Percentiles rank a stretch among this genome's conserved stretches.
Conservation (phyloP, 2,797 vertebrate species). For the Leptoclinus maculatus region DNA sequence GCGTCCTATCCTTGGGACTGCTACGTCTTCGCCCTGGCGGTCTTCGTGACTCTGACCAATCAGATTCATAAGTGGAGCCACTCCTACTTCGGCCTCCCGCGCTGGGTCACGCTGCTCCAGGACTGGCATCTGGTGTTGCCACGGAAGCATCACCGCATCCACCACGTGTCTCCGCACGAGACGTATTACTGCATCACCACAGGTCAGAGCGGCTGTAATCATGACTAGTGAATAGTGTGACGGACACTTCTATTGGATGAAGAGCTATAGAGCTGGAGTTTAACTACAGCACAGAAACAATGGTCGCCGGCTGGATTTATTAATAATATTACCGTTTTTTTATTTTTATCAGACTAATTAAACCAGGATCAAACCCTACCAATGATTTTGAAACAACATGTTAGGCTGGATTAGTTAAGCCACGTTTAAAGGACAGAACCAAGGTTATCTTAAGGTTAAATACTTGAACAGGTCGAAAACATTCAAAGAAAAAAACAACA, state of each 20-base stretch:
- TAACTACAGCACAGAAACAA: background rate
- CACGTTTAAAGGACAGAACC: background rate
- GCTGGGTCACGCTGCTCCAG: conserved; percentile 85
- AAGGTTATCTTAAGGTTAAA: too few relatives aligned
- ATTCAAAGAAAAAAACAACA: background rate
- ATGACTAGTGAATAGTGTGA: background rate
- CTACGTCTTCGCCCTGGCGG: conserved; percentile 82
- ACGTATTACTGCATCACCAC: conserved; percentile 88
- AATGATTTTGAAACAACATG: background rate
- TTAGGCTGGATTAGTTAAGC: background rate
- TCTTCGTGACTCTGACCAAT: conserved; percentile 87
- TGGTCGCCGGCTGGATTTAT: background rate
- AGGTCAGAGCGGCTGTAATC: conserved; percentile 39
- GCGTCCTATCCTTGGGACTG: conserved; percentile 84
- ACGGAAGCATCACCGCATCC: conserved; percentile 86
- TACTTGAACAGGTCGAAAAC: background rate
- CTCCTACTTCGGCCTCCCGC: conserved; percentile 84
- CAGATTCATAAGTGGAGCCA: conserved; percentile 89
- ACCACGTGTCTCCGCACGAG: conserved; percentile 86
- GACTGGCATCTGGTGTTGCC: conserved; percentile 85
- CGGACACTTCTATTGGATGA: background rate
- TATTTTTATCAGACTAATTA: background rate
- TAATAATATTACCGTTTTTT: background rate
- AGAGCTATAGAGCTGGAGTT: background rate
- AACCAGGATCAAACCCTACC: background rate